Base-by-base conservation (phyloP, 2,888 invertebrate species). In the Tubulanus polymorphus region DNA sequence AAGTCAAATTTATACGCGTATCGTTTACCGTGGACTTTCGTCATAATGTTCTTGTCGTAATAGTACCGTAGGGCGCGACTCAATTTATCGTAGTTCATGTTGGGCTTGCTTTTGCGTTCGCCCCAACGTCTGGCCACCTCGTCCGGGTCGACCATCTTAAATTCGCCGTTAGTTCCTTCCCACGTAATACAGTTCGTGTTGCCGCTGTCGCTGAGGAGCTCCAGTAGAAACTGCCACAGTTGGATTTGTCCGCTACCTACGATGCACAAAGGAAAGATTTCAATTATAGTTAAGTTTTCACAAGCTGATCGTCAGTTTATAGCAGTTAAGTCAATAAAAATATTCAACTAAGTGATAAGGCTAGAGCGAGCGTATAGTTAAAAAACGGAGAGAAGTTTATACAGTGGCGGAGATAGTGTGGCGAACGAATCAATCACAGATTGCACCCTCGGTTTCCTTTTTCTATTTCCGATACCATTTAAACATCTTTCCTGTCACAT, bases 11-110 rank as follows among this genome's bases (percentile, higher is more conserved):
- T 91, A 84, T 94, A 93, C 48, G 93, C 93, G 82, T 94, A 93
- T 0, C 96, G 84, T 80, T 95, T 96, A 54, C 95, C 95, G 78
- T 94, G 95, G 8, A 96, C 94, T 84, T 96, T 96, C 63, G 90
- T 93, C 94, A 96, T 95, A 67, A 96, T 96, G 76, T 94, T 95
- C 82, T 95, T 95, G 82, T 95, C 95, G 81, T 95, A 95, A 81
- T 95, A 95, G 80, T 95, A 95, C 88, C 90, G 86, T 64, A 92
- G 85, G 53, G 94, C 94, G 62, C 94, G 84, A 67, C 92, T 92
- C 70, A 95, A 86, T 82, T 95, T 95, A 84, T 95, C 94, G 82
- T 95, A 95, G 84, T 95, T 95, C 94, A 95, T 95, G 82, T 93
- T 93, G 66, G 93, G 93, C 79, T 94, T 93, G 79, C 90, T 90